A percentile compares a stretch with the other conserved stretches of the same genome.
phyloP scores from a whole-genome alignment of 2,113 vertebrate species.

The Zosterops pallidus region DNA sequence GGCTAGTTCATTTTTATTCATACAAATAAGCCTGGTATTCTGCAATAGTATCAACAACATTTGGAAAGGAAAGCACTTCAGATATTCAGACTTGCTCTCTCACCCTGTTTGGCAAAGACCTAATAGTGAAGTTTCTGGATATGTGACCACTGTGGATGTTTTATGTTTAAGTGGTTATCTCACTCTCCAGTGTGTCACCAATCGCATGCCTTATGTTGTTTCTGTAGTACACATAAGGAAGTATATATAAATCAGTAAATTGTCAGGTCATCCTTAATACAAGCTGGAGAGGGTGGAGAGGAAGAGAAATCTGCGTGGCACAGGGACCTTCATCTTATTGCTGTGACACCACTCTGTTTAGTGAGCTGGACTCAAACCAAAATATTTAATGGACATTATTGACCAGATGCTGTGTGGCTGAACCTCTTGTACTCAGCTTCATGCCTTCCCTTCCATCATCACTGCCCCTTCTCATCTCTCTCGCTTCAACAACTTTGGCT shows the following conservation, averaged over 20 bases:
- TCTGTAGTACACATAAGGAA: not conserved
- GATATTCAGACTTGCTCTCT: not conserved
- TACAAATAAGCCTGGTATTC: not conserved
- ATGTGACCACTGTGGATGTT: not conserved
- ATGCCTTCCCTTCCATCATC: conserved; percentile 45
- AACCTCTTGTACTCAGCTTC: conserved; percentile 35
- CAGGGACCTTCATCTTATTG: not conserved
- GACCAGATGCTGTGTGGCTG: conserved; percentile 36
- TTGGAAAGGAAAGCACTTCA: not conserved
- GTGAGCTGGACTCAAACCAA: conserved; percentile 23
- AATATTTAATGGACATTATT: conserved; percentile 47
- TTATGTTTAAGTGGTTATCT: not conserved
- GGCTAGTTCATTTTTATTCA: not conserved
- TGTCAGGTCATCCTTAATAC: not conserved
- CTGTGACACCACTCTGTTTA: not conserved
- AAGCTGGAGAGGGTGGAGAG: not conserved
- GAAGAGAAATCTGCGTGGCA: not conserved
- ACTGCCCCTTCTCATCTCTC: conserved; percentile 55
- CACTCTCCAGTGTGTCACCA: not conserved
- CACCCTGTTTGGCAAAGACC: not conserved
- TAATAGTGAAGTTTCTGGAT: not conserved
- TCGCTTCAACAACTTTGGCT: conserved; percentile 42
- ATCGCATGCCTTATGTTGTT: not conserved
- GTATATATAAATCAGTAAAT: not conserved
- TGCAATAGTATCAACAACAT: not conserved